Percentiles rank a stretch among this genome's conserved stretches.
Conservation (phyloP, 2,797 vertebrate genomes). For the Arrhamphus sclerolepis region DNA sequence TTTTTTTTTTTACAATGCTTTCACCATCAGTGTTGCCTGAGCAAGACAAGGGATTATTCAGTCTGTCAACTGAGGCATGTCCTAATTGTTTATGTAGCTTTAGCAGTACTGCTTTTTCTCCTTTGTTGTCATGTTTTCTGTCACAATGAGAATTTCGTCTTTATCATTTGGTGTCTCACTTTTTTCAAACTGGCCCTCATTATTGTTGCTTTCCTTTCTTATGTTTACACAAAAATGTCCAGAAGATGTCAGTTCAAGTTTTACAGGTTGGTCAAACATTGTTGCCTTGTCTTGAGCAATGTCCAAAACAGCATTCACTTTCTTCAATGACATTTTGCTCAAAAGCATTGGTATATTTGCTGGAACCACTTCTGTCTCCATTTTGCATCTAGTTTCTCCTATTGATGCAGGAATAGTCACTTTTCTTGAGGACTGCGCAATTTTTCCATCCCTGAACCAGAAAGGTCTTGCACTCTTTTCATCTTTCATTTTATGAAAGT, state of each 20-base stretch:
- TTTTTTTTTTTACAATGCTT: not conserved
- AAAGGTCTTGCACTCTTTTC: slow-evolving; percentile 5
- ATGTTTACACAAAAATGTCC: slow-evolving; percentile 27
- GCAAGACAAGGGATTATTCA: not conserved
- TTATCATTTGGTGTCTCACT: not conserved
- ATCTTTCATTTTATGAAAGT: not conserved
- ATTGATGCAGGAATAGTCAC: slow-evolving; percentile 27
- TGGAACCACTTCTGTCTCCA: slow-evolving; percentile 36
- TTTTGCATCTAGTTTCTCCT: slow-evolving; percentile 15
- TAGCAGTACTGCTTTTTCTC: not conserved
- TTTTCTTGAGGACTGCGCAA: slow-evolving; percentile 25
- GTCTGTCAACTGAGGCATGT: slow-evolving; percentile 1
- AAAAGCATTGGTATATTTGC: slow-evolving; percentile 26
- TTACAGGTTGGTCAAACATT: slow-evolving; percentile 24
- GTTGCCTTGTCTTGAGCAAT: slow-evolving; percentile 15
- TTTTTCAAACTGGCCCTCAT: slow-evolving; percentile 3
- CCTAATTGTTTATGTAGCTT: slow-evolving; percentile 25
- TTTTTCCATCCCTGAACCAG: slow-evolving; percentile 25
- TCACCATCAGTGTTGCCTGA: slow-evolving; percentile 7
- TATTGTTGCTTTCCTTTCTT: too few species aligned
- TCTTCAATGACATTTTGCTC: slow-evolving; percentile 41
- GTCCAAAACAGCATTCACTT: slow-evolving; percentile 17
- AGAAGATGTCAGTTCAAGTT: slow-evolving; percentile 15
- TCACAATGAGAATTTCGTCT: not conserved
- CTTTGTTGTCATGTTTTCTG: slow-evolving; percentile 3